These are phyloP conservation scores for Cavia aperea DNA, from an alignment of 2,113 vertebrate species.

Conservation along the genomic window DNA sequence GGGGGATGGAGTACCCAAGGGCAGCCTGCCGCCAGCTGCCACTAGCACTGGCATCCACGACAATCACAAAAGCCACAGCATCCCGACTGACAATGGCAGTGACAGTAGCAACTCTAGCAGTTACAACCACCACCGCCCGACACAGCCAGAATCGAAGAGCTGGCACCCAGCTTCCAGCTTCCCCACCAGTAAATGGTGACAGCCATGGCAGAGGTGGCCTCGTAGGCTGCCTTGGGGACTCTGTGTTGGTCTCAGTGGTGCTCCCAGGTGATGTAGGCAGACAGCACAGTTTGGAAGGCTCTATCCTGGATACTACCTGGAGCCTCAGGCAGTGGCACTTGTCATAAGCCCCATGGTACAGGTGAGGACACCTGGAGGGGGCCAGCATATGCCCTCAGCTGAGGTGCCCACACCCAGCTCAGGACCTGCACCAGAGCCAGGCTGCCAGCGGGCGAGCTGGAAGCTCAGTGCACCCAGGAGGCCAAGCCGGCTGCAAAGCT, in stretches of 20 bases:
- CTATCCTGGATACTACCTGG: not conserved
- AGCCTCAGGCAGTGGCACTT: not conserved
- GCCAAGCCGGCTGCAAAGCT: fast-evolving
- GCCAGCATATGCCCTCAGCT: not conserved
- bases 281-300: not conserved
- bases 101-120: too few species aligned
- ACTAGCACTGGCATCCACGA: not conserved
- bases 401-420: not conserved
- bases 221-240: too few species aligned
- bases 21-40: too few species aligned
- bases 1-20: fast-evolving
- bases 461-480: not conserved
- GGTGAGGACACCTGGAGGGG: not conserved
- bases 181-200: not conserved
- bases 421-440: not conserved
- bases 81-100: not conserved
- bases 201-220: not conserved
- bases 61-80: not conserved
- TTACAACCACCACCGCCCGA: fast-evolving
- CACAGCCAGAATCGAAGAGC: not conserved
- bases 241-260: too few species aligned
- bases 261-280: not conserved
- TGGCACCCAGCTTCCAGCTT: not conserved
- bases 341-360: not conserved
- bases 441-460: fast-evolving